Base-by-base conservation (phyloP, 2,888 invertebrate species). In the Brachynemurus nebulosus region DNA sequence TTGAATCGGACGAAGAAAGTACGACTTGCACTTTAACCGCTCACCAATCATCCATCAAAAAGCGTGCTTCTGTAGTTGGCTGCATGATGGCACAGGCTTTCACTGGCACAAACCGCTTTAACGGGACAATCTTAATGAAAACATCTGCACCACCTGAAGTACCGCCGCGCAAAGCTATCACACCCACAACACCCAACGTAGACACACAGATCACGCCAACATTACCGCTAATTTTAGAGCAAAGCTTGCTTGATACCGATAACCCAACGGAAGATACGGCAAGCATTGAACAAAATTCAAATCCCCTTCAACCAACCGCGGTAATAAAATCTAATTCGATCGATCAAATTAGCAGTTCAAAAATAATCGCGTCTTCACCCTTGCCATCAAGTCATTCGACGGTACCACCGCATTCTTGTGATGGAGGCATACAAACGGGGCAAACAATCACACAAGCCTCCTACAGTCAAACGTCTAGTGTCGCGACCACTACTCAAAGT, bases 1-100 rank as follows among this genome's bases (percentile, higher is more conserved):
- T 93, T 59, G 93, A 93, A 55, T 93, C 93, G 0, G 93, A 95
- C 59, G 92, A 93, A 49, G 93, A 95, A 57, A 83, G 84, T 49
- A 78, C 78, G 0, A 78, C 78, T 0, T 76, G 72, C 49, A 65
- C 69, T 1, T 53, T 48, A 6, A 46, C 49, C 14, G 59, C 53
- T 45, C 57, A 47, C 30, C 42, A 53, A 17, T 51, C 51, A 12
- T 71, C 70, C 45, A 55, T 68, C 1, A 72, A 73, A 49, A 79
- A 80, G 57, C 67, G 78, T 36, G 74, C 78, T 1, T 79, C 79
- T 0, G 68, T 80, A 7, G 80, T 77, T 1, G 81, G 80, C 36
- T 68, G 81, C 48, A 74, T 81, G 0, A 76, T 77, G 54, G 80
- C 81, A 57, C 74, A 78, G 2, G 78, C 40, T 16, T 55, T 72